Percentiles rank a stretch among this genome's conserved stretches.
Evolutionary conservation across 2,888 invertebrate species (phyloP).

Genomic region (Drosophila cyrtoloma): DNA sequence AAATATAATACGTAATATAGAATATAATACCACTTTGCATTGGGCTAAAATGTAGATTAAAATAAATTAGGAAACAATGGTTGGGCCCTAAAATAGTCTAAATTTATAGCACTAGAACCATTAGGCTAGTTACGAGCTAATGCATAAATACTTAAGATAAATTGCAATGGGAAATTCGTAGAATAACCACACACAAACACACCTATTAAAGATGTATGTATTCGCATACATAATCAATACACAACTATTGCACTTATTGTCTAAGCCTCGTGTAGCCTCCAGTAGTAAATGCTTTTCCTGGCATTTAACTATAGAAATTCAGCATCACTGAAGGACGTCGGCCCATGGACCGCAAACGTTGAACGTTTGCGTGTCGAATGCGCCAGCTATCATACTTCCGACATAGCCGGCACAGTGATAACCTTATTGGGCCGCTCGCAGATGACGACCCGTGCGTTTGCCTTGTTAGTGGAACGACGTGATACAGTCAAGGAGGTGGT

Average conservation of each 20-base stretch:
- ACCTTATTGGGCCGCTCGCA: conserved; percentile 82
- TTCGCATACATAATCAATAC: conserved; percentile 38
- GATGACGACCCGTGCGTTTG: conserved; percentile 82
- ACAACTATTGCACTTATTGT: conserved; percentile 75
- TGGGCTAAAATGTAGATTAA: conserved; percentile 1
- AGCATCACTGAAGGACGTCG: conserved; percentile 76
- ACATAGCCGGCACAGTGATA: conserved; percentile 81
- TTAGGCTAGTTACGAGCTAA: conserved; percentile 25
- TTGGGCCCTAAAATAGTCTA: conserved; percentile 1
- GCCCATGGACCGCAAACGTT: conserved; percentile 64
- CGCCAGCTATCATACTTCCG: conserved; percentile 85
- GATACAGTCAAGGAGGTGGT: conserved; percentile 85
- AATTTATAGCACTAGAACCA: conserved; percentile 4
- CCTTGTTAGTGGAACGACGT: conserved; percentile 83
- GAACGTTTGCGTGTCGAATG: conserved; percentile 72
- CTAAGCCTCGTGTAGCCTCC: conserved; percentile 66
- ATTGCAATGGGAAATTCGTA: conserved; percentile 61
- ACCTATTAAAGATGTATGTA: not conserved
- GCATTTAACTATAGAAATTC: conserved; percentile 63
- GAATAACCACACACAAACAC: conserved; percentile 19
- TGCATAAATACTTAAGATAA: conserved; percentile 59
- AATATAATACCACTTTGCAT: conserved; percentile 30
- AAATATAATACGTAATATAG: conserved; percentile 47
- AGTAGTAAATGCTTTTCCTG: conserved; percentile 9
- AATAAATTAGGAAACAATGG: not conserved